Base-by-base conservation (phyloP, 2,888 invertebrate species). In the Oscheius myriophilus region DNA sequence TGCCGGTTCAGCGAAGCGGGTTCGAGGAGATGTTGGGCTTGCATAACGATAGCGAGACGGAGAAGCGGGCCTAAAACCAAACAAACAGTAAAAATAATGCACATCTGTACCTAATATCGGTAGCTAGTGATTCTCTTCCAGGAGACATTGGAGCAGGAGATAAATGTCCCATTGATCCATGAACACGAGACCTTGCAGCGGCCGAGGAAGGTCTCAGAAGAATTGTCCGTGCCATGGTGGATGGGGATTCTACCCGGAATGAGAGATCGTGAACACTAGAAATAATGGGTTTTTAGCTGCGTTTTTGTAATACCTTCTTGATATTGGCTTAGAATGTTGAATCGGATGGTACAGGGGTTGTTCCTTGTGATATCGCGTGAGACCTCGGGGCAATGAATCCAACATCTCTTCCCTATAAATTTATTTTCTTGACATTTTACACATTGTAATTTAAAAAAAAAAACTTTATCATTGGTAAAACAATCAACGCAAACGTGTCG, bases 1-100 rank as follows among this genome's bases (percentile, higher is more conserved):
- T 9, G 81, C 79, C 1, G 81, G 81, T 52, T 81, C 81, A 4
- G 79, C 79, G 67, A 81, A 81, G 2, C 79, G 71, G 2, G 81
- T 79, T 43, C 79, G 61, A 14, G 78, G 79, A 21, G 79, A 73
- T 18, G 71, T 46, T 49, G 69, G 66, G 54, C 69, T 55, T n/a
- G 65, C 55, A 26, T 65, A 65, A 18, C 65, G 54, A 25, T 16
- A 18, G 7, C 55, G 25, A 16, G 33, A 7, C 9, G 57, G 65
- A 43, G 65, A 65, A 39, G 23, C 25, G 45, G 46, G 43, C 26
- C 65, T 65, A 18, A 25, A 9, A 4, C 21, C 21, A 14, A 6
- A 43, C 14, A 21, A 41, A 23, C 9, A n/a, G 18, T 59, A 12
- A 18, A 2, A 12, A 7, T 43, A n/a, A 16, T 4, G 12, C 1